Evolutionary conservation across 2,888 invertebrate species (phyloP).

Genomic region (Saturnia japonica): DNA sequence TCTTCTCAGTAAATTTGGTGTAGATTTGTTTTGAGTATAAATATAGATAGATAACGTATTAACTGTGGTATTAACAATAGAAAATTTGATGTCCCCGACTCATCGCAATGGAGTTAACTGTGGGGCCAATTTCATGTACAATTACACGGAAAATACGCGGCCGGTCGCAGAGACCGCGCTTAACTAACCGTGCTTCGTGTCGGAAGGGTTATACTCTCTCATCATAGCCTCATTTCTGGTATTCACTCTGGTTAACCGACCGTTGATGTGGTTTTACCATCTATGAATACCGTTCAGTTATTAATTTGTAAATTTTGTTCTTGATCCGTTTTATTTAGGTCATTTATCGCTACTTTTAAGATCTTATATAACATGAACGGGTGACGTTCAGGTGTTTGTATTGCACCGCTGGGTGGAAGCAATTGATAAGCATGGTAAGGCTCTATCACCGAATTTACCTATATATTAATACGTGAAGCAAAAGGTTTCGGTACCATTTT

Average conservation of each 20-base stretch:
- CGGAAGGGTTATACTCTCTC: slow-evolving; percentile 57
- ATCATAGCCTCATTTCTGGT: slow-evolving; percentile 55
- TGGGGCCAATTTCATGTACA: slow-evolving; percentile 68
- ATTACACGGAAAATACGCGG: slow-evolving; percentile 58
- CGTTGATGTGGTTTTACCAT: slow-evolving; percentile 38
- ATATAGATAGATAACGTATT: background rate
- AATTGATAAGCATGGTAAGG: no score
- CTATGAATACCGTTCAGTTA: background rate
- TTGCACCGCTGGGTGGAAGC: no score
- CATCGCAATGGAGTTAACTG: slow-evolving; percentile 64
- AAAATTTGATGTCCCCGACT: slow-evolving; percentile 56
- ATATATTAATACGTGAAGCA: no score
- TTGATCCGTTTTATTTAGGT: background rate
- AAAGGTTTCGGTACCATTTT: no score
- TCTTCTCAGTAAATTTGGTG: no score
- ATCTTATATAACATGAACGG: no score
- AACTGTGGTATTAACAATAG: slow-evolving; percentile 24
- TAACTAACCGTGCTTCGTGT: slow-evolving; percentile 71
- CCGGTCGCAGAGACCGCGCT: slow-evolving; percentile 33
- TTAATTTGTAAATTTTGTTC: background rate
- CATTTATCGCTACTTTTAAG: no score
- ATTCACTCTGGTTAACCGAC: slow-evolving; percentile 61
- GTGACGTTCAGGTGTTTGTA: no score
- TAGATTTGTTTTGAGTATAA: no score
- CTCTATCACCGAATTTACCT: no score